These are phyloP conservation scores for Melanogrammus aeglefinus DNA, from an alignment of 2,797 vertebrate species.

Conservation along the genomic window DNA sequence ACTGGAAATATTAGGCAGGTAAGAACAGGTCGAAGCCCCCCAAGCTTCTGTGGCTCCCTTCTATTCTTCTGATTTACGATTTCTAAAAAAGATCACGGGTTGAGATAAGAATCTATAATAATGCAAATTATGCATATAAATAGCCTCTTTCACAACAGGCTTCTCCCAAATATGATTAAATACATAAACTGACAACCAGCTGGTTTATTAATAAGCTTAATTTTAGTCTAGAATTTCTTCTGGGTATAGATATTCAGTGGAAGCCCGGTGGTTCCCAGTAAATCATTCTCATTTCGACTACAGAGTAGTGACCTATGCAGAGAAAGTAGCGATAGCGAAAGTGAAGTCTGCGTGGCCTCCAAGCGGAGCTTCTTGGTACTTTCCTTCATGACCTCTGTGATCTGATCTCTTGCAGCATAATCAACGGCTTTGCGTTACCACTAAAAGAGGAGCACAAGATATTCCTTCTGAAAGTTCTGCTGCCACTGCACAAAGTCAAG, in stretches of 20 bases:
- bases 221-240: neutral
- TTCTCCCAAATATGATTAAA: neutral
- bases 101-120: neutral
- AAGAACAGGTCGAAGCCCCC: constrained; percentile 24
- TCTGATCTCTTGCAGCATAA: constrained; percentile 80
- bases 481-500: constrained; percentile 99
- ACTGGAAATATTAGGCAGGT: constrained; percentile 99
- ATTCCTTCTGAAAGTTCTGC: constrained; percentile 94
- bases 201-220: neutral
- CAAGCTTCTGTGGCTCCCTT: neutral
- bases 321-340: neutral
- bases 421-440: constrained; percentile 98
- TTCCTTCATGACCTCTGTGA: constrained; percentile 7
- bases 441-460: constrained; percentile 99
- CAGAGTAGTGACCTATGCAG: neutral
- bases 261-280: neutral
- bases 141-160: neutral
- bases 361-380: neutral
- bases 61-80: neutral
- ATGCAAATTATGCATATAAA: too few species aligned
- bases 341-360: neutral
- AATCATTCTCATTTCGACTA: neutral
- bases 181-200: neutral
- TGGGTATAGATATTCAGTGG: neutral
- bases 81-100: neutral